Conservation (phyloP, 2,113 vertebrate species). For the Psilopogon haemacephalus region DNA sequence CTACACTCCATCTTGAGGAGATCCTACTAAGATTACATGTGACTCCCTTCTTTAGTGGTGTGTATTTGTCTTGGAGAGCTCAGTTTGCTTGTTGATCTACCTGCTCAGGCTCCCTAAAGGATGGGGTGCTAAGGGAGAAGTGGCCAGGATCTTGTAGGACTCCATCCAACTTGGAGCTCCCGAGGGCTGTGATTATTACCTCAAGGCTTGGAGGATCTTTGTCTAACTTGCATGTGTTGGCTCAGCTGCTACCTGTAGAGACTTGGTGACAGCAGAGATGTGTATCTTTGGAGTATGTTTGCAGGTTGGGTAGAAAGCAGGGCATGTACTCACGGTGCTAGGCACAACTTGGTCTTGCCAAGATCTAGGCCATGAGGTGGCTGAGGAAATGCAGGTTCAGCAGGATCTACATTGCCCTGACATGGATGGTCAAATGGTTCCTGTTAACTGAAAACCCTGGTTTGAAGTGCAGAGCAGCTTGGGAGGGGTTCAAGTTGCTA, state of each 20-base stretch:
- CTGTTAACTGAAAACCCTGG: background rate
- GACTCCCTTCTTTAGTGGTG: background rate
- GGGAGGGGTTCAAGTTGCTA: background rate
- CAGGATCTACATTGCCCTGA: background rate
- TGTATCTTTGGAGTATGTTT: background rate
- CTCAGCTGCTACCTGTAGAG: background rate
- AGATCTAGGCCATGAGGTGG: background rate
- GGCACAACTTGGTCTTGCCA: background rate
- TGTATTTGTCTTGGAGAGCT: slow-evolving; percentile 9
- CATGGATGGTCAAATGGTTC: background rate
- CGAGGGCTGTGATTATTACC: background rate
- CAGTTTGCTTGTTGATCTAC: background rate
- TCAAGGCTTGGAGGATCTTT: background rate
- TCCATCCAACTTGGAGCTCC: background rate
- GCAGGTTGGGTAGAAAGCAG: background rate
- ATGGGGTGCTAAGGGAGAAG: background rate
- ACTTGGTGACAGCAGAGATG: background rate
- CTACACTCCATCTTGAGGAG: background rate
- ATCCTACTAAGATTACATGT: background rate
- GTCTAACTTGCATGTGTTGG: background rate
- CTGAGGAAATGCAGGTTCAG: background rate
- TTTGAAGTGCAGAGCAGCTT: background rate
- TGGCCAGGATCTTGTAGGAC: background rate
- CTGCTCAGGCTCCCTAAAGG: background rate
- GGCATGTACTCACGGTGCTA: background rate